Conservation (phyloP, 2,888 invertebrate species). For the Rhingia rostrata region DNA sequence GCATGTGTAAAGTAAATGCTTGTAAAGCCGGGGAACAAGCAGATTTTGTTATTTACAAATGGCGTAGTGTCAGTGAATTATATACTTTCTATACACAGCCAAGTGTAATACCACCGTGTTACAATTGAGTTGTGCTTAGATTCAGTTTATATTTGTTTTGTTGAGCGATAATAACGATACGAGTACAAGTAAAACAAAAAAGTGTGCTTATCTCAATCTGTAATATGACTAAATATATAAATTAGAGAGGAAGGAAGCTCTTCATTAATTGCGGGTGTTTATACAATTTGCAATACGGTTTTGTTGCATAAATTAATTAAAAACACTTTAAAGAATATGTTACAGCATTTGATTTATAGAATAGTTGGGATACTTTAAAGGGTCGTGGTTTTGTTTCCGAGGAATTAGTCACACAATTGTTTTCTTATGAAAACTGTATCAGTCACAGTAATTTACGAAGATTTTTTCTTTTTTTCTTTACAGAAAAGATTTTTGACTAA, state of each 20-base stretch:
- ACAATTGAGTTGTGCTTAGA: constrained; percentile 62
- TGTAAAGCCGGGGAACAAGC: constrained; percentile 23
- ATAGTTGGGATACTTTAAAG: not conserved
- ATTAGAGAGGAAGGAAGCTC: constrained; percentile 27
- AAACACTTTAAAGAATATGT: not conserved
- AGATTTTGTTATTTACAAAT: constrained; percentile 55
- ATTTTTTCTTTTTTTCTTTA: constrained; percentile 26
- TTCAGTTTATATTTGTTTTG: constrained; percentile 33
- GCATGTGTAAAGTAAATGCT: constrained; percentile 13
- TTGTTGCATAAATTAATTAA: constrained; percentile 20
- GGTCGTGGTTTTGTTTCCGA: not conserved
- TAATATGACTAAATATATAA: constrained; percentile 20
- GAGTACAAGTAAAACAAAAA: constrained; percentile 25
- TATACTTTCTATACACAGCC: constrained; percentile 16
- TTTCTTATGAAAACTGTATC: constrained; percentile 2
- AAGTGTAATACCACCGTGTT: constrained; percentile 62
- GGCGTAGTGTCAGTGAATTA: constrained; percentile 51
- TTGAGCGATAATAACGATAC: constrained; percentile 13
- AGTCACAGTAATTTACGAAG: constrained; percentile 1
- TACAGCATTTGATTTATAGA: too few relatives aligned
- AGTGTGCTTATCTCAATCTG: constrained; percentile 36
- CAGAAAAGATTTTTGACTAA: constrained; percentile 38
- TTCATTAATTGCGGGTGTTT: constrained; percentile 40
- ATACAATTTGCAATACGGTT: constrained; percentile 5
- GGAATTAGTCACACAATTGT: constrained; percentile 8